Percentiles rank a stretch among this genome's conserved stretches.
Conservation (phyloP, 2,113 vertebrate genomes). For the Hystrix brachyura region DNA sequence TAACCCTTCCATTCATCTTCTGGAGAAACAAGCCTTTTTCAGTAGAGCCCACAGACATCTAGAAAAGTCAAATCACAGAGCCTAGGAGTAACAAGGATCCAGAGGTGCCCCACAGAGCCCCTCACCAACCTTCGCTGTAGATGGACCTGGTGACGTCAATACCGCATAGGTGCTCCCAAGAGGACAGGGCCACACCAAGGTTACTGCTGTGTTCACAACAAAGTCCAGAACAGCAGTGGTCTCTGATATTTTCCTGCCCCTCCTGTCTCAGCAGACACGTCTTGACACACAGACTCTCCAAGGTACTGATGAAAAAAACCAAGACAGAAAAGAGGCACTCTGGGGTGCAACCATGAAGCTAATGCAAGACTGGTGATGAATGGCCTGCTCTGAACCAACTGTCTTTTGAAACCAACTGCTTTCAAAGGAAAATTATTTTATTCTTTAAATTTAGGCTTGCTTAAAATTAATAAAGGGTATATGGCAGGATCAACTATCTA, state of each 20-base stretch:
- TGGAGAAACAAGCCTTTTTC: not conserved
- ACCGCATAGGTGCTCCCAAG: accelerated
- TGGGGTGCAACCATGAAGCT: not conserved
- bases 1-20: not conserved
- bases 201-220: not conserved
- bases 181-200: not conserved
- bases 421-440: conserved; percentile 33
- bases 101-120: not conserved
- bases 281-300: not conserved
- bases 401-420: not conserved
- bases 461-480: conserved; percentile 51
- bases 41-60: not conserved
- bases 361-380: not conserved
- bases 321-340: not conserved
- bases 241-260: not conserved
- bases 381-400: not conserved
- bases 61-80: not conserved
- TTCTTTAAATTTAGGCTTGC: conserved; percentile 25
- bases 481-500: conserved; percentile 7
- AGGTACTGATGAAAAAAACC: not conserved
- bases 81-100: not conserved
- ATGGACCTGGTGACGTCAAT: not conserved
- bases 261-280: not conserved
- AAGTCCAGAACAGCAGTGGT: not conserved
- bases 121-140: not conserved